A percentile compares a stretch with the other conserved stretches of the same genome.
These are phyloP conservation scores for Cygnus olor DNA, from an alignment of 2,797 vertebrate genomes.

Conservation along the genomic window DNA sequence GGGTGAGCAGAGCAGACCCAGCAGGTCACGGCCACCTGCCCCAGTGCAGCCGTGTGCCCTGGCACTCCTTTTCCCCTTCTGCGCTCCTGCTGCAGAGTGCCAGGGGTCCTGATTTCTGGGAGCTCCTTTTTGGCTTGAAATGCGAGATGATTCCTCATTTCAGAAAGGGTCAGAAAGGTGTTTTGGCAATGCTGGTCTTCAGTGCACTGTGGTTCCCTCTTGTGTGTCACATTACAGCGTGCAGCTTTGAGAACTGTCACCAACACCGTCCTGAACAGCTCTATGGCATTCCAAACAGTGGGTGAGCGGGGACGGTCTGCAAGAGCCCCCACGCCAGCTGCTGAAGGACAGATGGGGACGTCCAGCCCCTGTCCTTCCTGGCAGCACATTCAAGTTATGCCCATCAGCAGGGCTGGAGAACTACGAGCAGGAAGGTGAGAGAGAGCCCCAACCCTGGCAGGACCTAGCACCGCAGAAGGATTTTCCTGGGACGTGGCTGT, in stretches of 20 bases:
- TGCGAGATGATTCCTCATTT: background rate
- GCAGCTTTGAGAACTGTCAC: background rate
- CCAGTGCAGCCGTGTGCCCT: too few species aligned
- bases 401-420: fast-evolving
- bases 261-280: background rate
- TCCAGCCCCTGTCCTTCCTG: background rate
- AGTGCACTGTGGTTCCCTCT: background rate
- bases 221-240: background rate
- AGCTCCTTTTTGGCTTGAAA: background rate
- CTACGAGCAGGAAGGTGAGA: background rate
- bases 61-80: background rate
- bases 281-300: too few species aligned
- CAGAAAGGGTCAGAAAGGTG: background rate
- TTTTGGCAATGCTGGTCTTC: background rate
- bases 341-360: background rate
- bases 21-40: background rate
- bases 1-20: background rate
- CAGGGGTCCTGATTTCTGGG: background rate
- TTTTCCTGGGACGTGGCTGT: conserved; percentile 21
- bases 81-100: background rate
- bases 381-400: fast-evolving
- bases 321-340: background rate
- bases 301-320: background rate
- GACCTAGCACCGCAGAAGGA: background rate
- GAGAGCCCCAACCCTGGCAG: background rate